phyloP scores from a whole-genome alignment of 2,888 invertebrate genomes.

The Chironomus tentans region DNA sequence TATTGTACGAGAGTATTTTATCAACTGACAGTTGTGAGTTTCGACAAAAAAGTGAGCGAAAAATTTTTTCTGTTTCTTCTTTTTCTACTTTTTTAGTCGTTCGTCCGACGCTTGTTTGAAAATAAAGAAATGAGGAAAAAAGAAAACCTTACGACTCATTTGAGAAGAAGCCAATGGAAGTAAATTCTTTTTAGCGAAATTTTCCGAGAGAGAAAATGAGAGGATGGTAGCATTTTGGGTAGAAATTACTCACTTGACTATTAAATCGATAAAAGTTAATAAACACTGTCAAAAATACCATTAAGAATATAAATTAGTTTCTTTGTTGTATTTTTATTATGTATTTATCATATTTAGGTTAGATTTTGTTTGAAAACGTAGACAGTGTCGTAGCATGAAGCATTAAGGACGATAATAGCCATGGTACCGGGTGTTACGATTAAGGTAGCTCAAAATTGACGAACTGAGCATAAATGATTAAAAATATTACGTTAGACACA shows the following conservation, averaged over 20 bases:
- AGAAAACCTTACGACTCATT: background rate
- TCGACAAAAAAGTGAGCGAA: background rate
- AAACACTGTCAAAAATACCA: no score
- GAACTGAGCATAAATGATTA: no score
- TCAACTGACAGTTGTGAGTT: conserved; percentile 10
- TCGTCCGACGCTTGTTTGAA: conserved; percentile 6
- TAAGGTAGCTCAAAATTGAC: no score
- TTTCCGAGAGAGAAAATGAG: background rate
- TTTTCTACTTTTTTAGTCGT: background rate
- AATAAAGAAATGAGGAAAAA: background rate
- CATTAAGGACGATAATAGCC: no score
- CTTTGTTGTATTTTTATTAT: no score
- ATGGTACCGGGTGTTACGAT: no score
- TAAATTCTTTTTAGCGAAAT: background rate
- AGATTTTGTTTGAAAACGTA: no score
- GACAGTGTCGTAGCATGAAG: no score
- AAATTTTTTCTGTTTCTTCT: background rate
- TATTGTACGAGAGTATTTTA: conserved; percentile 2
- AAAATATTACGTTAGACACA: no score
- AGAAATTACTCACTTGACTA: background rate
- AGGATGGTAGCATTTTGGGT: background rate
- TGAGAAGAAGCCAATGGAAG: background rate
- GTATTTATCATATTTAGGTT: no score
- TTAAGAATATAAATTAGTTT: no score
- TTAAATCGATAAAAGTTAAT: no score